phyloP scores from a whole-genome alignment of 2,888 invertebrate genomes.

The Xestia sexstrigata region DNA sequence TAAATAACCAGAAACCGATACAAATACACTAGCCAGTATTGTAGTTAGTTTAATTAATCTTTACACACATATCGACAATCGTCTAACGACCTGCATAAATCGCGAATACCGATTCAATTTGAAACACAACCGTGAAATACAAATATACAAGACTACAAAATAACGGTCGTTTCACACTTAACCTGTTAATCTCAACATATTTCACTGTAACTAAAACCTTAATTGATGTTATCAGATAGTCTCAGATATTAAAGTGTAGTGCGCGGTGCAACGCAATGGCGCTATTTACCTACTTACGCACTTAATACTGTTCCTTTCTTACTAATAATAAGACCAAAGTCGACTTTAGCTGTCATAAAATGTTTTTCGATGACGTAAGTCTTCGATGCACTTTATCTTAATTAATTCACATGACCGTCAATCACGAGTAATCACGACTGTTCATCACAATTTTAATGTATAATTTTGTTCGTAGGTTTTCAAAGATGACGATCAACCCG shows the following conservation, averaged over 20 bases:
- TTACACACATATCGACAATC: constrained; percentile 59
- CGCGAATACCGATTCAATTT: constrained; percentile 76
- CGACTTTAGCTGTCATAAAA: constrained; percentile 30
- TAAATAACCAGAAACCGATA: constrained; percentile 55
- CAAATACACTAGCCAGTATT: constrained; percentile 39
- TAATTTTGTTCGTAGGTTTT: constrained; percentile 72
- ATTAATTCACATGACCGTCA: constrained; percentile 15
- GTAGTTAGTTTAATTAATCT: constrained; percentile 59
- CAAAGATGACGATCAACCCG: constrained; percentile 70
- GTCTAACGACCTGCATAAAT: constrained; percentile 72
- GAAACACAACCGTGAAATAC: constrained; percentile 76
- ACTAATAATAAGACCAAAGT: constrained; percentile 44
- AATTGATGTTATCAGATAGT: constrained; percentile 72
- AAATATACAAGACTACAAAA: constrained; percentile 77
- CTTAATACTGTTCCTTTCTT: constrained; percentile 36
- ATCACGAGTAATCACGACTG: background rate
- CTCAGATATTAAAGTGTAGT: constrained; percentile 55
- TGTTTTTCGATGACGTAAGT: constrained; percentile 18
- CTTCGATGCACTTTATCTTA: constrained; percentile 18
- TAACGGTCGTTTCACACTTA: constrained; percentile 78
- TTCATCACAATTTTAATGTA: constrained; percentile 7
- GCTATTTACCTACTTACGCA: constrained; percentile 55
- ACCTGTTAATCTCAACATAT: constrained; percentile 71
- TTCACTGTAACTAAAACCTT: constrained; percentile 70
- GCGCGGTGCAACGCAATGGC: constrained; percentile 45